Percentiles rank a stretch among this genome's conserved stretches.
These are phyloP conservation scores for Rhingia campestris DNA, from an alignment of 2,888 invertebrate genomes.

Conservation along the genomic window DNA sequence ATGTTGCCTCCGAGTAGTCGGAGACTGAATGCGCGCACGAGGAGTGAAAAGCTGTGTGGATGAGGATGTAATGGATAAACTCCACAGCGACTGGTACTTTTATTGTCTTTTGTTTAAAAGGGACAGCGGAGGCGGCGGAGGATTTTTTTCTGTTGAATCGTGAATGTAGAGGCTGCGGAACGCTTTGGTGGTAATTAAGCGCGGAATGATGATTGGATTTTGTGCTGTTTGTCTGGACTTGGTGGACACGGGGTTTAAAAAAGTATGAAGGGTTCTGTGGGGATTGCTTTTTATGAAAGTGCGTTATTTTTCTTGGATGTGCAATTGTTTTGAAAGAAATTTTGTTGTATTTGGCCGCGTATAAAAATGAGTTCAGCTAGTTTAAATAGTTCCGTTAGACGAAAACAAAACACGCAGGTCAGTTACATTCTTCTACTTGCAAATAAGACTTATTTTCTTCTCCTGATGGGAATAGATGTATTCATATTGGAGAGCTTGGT, in stretches of 20 bases:
- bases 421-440: too few relatives aligned
- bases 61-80: slow-evolving; percentile 57
- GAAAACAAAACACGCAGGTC: too few relatives aligned
- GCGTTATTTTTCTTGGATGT: too few relatives aligned
- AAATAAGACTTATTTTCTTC: too few relatives aligned
- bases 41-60: slow-evolving; percentile 21
- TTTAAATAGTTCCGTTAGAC: too few relatives aligned
- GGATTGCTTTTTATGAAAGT: too few relatives aligned
- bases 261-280: not conserved
- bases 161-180: slow-evolving; percentile 51
- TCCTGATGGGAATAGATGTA: too few relatives aligned
- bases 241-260: not conserved
- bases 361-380: too few relatives aligned
- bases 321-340: too few relatives aligned
- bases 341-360: too few relatives aligned
- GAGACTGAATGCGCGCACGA: not conserved
- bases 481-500: too few relatives aligned
- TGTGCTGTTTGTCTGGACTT: slow-evolving; percentile 38
- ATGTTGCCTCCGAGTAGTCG: slow-evolving; percentile 31
- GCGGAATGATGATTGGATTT: slow-evolving; percentile 72
- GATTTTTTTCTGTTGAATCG: slow-evolving; percentile 30
- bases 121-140: not conserved
- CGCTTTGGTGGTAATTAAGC: slow-evolving; percentile 71
- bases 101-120: slow-evolving; percentile 53
- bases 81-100: slow-evolving; percentile 47